phyloP scores from a whole-genome alignment of 2,888 invertebrate genomes.

The Eustalomyia histrio region DNA sequence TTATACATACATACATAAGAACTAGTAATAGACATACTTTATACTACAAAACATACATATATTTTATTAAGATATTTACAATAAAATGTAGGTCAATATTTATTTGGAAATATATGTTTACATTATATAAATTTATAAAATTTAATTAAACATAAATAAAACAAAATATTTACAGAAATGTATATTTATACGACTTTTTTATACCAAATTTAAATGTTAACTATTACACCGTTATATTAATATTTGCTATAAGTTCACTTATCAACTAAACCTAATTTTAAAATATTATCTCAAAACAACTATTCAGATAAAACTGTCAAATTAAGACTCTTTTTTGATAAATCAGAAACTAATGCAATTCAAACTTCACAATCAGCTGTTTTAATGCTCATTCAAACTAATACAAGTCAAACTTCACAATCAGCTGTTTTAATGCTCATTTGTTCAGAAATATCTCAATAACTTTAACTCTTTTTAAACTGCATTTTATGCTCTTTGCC shows the following conservation, averaged over 20 bases:
- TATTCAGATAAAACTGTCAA: too few species aligned
- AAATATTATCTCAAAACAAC: too few species aligned
- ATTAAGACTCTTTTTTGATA: too few species aligned
- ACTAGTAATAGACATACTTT: not conserved
- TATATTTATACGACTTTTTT: not conserved
- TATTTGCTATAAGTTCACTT: not conserved
- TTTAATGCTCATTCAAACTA: not conserved
- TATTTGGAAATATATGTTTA: not conserved
- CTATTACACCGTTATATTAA: not conserved
- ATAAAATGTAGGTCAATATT: conserved; percentile 14
- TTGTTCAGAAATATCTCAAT: not conserved
- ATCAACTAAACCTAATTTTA: not conserved
- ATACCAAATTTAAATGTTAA: not conserved
- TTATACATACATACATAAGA: not conserved
- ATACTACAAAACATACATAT: not conserved
- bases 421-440: conserved; percentile 6
- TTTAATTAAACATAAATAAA: not conserved
- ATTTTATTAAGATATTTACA: conserved; percentile 13
- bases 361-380: conserved; percentile 3
- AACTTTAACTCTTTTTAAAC: not conserved
- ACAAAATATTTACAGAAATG: not conserved
- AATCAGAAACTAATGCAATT: not conserved
- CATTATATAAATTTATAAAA: not conserved
- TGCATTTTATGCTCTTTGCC: not conserved
- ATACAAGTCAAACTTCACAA: not conserved